Conservation (phyloP, 92 coral and sea anemone species). For the Bergia puertoricense region DNA sequence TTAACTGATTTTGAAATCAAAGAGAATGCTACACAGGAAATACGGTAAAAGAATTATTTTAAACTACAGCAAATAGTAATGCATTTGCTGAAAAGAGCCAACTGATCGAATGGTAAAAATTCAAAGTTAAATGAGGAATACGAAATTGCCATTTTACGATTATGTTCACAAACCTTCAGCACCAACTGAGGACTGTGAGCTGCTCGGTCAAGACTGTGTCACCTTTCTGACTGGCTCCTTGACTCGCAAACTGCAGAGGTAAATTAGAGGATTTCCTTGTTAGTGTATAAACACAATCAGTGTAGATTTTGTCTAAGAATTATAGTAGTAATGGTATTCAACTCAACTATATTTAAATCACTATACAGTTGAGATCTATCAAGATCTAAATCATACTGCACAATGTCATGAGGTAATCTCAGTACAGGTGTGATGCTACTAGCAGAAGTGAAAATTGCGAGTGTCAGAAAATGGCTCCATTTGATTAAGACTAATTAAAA, state of each 20-base stretch:
- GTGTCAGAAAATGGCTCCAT: not conserved
- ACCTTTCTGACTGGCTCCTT: slow-evolving; percentile 76
- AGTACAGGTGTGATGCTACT: no score
- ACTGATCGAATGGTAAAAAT: not conserved
- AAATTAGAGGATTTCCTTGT: not conserved
- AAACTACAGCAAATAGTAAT: no score
- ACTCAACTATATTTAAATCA: no score
- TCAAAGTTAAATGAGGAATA: not conserved
- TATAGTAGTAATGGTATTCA: not conserved
- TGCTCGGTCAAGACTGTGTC: slow-evolving; percentile 51
- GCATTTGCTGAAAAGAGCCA: not conserved
- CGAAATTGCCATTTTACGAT: no score
- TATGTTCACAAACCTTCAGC: slow-evolving; percentile 59
- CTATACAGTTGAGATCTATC: no score
- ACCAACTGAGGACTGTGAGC: slow-evolving; percentile 62
- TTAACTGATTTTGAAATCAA: no score
- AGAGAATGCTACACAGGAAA: not conserved
- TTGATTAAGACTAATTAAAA: not conserved
- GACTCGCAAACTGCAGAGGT: slow-evolving; percentile 42
- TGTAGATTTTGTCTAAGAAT: no score
- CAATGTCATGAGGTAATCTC: no score
- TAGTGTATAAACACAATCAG: not conserved
- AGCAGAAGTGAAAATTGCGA: not conserved
- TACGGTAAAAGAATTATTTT: no score
- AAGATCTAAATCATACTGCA: no score